These are phyloP conservation scores for Gallinago undulata DNA, from an alignment of 2,113 vertebrate genomes.

Conservation along the genomic window DNA sequence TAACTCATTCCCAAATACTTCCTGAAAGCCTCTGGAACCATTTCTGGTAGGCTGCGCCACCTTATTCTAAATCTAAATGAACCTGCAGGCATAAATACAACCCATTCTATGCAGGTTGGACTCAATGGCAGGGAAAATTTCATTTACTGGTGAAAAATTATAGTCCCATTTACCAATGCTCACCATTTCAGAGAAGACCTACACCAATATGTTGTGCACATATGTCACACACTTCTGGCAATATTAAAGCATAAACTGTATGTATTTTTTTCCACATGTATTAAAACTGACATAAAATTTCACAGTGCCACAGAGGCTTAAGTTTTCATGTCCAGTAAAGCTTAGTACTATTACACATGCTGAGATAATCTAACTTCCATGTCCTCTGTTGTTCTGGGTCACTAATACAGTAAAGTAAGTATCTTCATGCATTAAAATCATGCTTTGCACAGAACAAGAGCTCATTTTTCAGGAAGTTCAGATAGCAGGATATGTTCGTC, in stretches of 20 bases:
- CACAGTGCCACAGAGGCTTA: neutral
- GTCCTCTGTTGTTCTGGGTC: neutral
- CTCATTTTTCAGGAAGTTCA: slow-evolving; percentile 1
- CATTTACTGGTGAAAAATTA: neutral
- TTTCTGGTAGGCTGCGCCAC: neutral
- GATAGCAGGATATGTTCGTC: neutral
- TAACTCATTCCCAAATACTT: neutral
- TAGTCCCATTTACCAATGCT: neutral
- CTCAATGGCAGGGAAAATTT: neutral
- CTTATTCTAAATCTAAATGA: neutral
- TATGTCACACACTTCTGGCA: neutral
- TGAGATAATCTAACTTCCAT: neutral
- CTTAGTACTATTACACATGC: neutral
- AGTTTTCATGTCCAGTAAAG: neutral
- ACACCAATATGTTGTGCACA: neutral
- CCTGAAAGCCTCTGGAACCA: neutral
- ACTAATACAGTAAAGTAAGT: neutral
- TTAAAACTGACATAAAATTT: neutral
- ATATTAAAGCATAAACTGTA: neutral
- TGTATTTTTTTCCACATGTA: neutral
- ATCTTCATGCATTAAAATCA: neutral
- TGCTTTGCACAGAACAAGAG: neutral
- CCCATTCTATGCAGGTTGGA: neutral
- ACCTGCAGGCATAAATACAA: neutral
- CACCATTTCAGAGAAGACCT: neutral